Evolutionary conservation across 2,888 invertebrate genomes (phyloP).

Genomic region (Ophion costatus): DNA sequence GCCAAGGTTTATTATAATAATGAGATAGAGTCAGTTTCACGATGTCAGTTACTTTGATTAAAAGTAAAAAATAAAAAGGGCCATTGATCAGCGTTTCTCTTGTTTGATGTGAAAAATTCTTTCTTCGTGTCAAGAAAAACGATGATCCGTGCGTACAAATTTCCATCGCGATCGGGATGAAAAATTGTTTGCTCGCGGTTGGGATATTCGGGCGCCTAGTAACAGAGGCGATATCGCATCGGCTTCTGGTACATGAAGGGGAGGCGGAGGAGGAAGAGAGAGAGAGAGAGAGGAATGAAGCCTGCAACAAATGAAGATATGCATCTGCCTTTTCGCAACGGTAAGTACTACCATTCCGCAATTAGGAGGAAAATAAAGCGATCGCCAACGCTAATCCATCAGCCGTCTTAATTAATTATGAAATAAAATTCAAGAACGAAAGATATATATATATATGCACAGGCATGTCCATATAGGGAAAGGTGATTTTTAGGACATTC

Average conservation of each 20-base stretch:
- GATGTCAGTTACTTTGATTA: too few relatives aligned
- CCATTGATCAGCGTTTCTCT: too few relatives aligned
- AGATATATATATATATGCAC: slow-evolving; percentile 28
- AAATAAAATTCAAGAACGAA: slow-evolving; percentile 58
- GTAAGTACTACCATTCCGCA: slow-evolving; percentile 76
- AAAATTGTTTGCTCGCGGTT: not conserved
- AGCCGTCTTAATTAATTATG: slow-evolving; percentile 64
- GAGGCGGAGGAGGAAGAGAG: not conserved
- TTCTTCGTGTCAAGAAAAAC: too few relatives aligned
- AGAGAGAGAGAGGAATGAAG: slow-evolving; percentile 27
- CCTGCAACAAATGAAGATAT: slow-evolving; percentile 47
- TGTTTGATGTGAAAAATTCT: too few relatives aligned
- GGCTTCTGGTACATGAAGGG: not conserved
- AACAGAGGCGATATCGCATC: slow-evolving; percentile 25
- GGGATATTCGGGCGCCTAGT: slow-evolving; percentile 29
- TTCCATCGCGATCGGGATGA: too few relatives aligned
- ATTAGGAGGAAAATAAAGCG: slow-evolving; percentile 77
- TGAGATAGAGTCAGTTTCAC: too few relatives aligned
- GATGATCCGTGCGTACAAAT: too few relatives aligned
- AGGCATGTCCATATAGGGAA: not conserved
- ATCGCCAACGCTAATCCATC: slow-evolving; percentile 67
- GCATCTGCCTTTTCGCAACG: slow-evolving; percentile 67
- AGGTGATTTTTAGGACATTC: too few relatives aligned
- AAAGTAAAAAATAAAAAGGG: too few relatives aligned
- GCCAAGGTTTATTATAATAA: too few relatives aligned